phyloP scores from a whole-genome alignment of 2,888 invertebrate species.

The Cheilosia soror region DNA sequence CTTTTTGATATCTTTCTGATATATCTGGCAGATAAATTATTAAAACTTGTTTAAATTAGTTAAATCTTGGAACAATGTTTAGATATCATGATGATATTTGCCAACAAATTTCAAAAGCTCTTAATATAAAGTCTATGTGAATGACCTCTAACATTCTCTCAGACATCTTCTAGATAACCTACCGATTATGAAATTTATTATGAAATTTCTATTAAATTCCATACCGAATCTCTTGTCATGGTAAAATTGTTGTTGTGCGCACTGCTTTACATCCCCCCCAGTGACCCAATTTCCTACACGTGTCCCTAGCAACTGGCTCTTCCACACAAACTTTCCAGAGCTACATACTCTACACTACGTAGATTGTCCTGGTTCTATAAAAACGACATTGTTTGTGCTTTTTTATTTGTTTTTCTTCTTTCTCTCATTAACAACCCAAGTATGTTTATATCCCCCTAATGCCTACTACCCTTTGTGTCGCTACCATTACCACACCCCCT shows the following conservation, averaged over 20 bases:
- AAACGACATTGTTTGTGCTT: constrained; percentile 17
- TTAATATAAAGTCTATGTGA: too few species aligned
- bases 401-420: constrained; percentile 1
- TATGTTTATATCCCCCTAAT: constrained; percentile 13
- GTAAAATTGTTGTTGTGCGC: not conserved
- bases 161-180: too few species aligned
- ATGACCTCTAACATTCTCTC: too few species aligned
- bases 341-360: not conserved
- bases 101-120: too few species aligned
- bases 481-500: not conserved
- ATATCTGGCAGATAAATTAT: too few species aligned
- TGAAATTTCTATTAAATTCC: too few species aligned
- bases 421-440: constrained; percentile 10
- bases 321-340: constrained; percentile 5
- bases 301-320: constrained; percentile 53
- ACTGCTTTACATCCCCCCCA: not conserved
- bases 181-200: too few species aligned
- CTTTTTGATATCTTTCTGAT: too few species aligned
- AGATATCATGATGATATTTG: too few species aligned
- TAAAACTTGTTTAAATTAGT: too few species aligned
- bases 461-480: constrained; percentile 6
- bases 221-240: too few species aligned
- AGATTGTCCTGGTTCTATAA: constrained; percentile 47
- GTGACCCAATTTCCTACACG: constrained; percentile 17
- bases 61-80: too few species aligned